Evolutionary conservation across 35 echinoderm and acorn worm genomes (phyloP), one percentile per base, ranked within the genome.

Genomic region (Apostichopus japonicus): DNA sequence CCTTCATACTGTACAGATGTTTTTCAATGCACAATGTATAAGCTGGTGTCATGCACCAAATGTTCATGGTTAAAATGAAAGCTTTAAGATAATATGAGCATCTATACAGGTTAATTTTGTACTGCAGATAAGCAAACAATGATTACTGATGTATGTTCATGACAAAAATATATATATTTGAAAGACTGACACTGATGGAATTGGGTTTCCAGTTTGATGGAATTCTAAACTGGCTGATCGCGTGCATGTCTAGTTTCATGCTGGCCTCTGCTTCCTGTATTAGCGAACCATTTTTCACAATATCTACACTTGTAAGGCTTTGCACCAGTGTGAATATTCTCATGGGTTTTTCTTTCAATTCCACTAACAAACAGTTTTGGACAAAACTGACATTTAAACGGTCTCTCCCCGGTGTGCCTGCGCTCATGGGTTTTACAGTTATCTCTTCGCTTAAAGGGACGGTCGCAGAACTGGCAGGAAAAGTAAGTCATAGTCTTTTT

Each of bases 281-380:
- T n/a, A 7, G 86, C 53, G 63, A 93, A 96, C 21, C 62, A 9
- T 87, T 91, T 93, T 10, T 79, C 54, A 67, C 95, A 96, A 33
- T 25, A 76, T 44, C 70, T 87, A 91, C 95, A 96, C 56, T 67
- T 65, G 57, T 87, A 92, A 52, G 95, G 92, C 83, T 92, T 93
- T 24, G 83, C 81, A 44, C 82, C 89, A 27, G 92, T 96, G 80
- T 96, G 95, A 24, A 92, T 87, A 16, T 58, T 56, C 55, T 92
- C 87, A 25, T 96, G 95, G 11, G 17, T 82, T 54, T 77, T 88
- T 58, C 91, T 33, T 58, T 92, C 81, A 2, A 27, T 55, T 17
- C 21, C 44, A 2, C 51, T 21, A 10, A 58, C 16, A 84, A 96
- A 96, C n/a, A n/a, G 21, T 62, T 94, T 96, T 17, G 86, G 52